Evolutionary conservation across 1,140 invertebrate species (phyloP), one percentile per base, ranked within the genome.

Genomic region (Halesus radiatus): DNA sequence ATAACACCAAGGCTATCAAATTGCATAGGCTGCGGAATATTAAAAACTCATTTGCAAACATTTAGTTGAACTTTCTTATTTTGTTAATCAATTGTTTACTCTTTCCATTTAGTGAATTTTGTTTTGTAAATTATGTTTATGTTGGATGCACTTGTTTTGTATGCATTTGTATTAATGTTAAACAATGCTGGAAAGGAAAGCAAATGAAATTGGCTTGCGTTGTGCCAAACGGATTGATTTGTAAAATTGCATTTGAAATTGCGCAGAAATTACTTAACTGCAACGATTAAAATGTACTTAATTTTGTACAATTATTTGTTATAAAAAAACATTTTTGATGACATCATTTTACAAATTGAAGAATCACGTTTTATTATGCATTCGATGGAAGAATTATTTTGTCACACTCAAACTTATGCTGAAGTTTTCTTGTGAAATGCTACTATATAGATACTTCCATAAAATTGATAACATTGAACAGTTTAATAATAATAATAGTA

Each of bases 61-160:
- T 45, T 45, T 45, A 45, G 0, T 45, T 45, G 37, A 45, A 45
- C 37, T 37, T 37, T 37, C 7, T 13, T 45, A 45, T 45, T 45
- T 45, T 45, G 37, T 45, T 45, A 45, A 45, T 45, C 37, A 13
- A 45, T 45, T 45, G 8, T 45, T 45, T 45, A 45, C 37, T 45
- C 37, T 45, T 45, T 45, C 37, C 10, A 8, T 45, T 13, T 45
- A 13, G 16, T 32, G 64, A 32, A 68, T 18, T 58, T 13, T 76
- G 45, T 77, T 52, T 29, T 77, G 62, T 75, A 77, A 66, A 50
- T 64, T 50, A 77, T 77, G 56, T 6, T 32, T 58, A 58, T 56
- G 53, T 75, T 75, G 29, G 56, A 75, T 58, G 79, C 79, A 80
- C 79, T 80, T 70, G 79, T 80, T 80, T 80, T 58, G 79, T 80